Conservation (phyloP, 2,113 vertebrate species). For the Oplegnathus fasciatus region DNA sequence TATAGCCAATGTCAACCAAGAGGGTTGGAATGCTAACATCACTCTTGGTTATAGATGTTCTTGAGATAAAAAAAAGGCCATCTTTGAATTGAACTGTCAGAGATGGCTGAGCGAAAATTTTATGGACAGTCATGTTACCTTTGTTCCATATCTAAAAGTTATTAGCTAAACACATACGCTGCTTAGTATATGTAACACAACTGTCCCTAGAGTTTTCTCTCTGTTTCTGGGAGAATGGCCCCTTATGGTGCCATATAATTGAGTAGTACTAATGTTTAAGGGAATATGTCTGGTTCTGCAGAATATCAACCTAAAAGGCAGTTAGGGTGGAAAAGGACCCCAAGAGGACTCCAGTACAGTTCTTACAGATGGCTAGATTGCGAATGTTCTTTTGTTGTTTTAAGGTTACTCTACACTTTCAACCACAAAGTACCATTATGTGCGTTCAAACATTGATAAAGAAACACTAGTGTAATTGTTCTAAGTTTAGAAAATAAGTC, state of each 20-base stretch:
- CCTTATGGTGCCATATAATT: neutral
- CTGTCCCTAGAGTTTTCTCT: neutral
- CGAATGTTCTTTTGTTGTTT: neutral
- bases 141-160: neutral
- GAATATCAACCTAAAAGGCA: conserved; percentile 31
- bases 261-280: neutral
- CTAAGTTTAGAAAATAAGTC: conserved; percentile 54
- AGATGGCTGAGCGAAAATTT: neutral
- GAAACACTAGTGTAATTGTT: conserved; percentile 9
- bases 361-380: conserved; percentile 16
- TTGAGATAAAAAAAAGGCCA: neutral
- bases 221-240: neutral
- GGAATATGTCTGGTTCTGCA: conserved; percentile 37
- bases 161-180: neutral
- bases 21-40: neutral
- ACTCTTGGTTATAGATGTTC: neutral
- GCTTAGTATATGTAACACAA: neutral
- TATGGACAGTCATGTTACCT: neutral
- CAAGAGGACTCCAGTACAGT: neutral
- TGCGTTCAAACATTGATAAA: conserved; percentile 43
- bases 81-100: neutral
- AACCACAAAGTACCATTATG: conserved; percentile 44
- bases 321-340: conserved; percentile 5
- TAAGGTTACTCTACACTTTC: conserved; percentile 28
- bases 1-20: neutral